Evolutionary conservation across 2,797 vertebrate genomes (phyloP).

Genomic region (Spinus olivaceus): DNA sequence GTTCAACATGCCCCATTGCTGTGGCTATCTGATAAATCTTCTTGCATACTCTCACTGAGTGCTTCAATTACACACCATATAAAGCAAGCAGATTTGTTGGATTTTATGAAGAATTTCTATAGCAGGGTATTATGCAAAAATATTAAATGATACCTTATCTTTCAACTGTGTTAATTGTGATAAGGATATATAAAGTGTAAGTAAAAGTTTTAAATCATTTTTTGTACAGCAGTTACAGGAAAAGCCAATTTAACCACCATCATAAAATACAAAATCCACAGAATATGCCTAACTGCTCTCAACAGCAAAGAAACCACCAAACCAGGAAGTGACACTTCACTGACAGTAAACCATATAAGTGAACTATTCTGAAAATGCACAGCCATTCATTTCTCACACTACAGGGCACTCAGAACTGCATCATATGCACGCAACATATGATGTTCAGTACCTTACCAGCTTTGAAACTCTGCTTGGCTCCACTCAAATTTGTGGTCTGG

Average conservation of each 20-base stretch:
- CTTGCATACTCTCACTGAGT: not conserved
- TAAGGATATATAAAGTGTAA: not conserved
- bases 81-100: not conserved
- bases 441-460: constrained; percentile 78
- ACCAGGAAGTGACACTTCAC: not conserved
- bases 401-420: not conserved
- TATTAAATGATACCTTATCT: not conserved
- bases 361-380: not conserved
- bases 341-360: not conserved
- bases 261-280: not conserved
- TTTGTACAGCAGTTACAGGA: not conserved
- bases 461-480: constrained; percentile 86
- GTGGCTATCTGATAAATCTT: not conserved
- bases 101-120: not conserved
- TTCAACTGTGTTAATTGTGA: not conserved
- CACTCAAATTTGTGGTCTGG: constrained; percentile 96
- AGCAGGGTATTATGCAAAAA: not conserved
- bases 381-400: not conserved
- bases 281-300: not conserved
- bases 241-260: not conserved
- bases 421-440: not conserved
- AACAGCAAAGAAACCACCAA: not conserved
- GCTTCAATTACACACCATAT: not conserved
- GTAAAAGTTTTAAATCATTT: not conserved
- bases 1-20: not conserved